Evolutionary conservation across 2,113 vertebrate species (phyloP).

Genomic region (Myanophis thanlyinensis): DNA sequence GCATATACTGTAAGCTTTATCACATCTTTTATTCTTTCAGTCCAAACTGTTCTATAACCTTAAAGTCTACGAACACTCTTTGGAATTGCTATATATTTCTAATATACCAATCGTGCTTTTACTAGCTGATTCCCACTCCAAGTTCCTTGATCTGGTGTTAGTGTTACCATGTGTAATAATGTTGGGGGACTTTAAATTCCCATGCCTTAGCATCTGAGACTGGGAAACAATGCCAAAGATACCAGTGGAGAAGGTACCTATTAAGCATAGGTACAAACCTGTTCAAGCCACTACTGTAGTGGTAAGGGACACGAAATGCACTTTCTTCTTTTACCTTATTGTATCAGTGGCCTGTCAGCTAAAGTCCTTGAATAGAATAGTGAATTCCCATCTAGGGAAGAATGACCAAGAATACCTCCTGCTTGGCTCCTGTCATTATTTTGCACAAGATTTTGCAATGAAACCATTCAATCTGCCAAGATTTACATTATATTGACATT

Average conservation of each 20-base stretch:
- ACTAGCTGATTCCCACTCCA: background rate
- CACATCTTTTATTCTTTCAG: background rate
- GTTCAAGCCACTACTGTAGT: background rate
- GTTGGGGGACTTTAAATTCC: background rate
- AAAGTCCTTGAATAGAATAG: background rate
- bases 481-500: background rate
- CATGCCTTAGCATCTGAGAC: background rate
- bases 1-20: background rate
- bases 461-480: background rate
- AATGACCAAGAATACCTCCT: background rate
- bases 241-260: background rate
- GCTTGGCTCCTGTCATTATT: background rate
- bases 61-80: background rate
- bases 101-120: background rate
- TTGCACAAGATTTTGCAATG: background rate
- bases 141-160: background rate
- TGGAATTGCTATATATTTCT: background rate
- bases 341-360: background rate
- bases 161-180: background rate
- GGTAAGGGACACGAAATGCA: background rate
- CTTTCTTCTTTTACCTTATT: background rate
- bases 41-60: background rate
- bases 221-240: background rate
- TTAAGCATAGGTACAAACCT: background rate
- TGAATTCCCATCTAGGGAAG: background rate